Base-by-base conservation (phyloP, 2,797 vertebrate species). In the Gallinago stenura region DNA sequence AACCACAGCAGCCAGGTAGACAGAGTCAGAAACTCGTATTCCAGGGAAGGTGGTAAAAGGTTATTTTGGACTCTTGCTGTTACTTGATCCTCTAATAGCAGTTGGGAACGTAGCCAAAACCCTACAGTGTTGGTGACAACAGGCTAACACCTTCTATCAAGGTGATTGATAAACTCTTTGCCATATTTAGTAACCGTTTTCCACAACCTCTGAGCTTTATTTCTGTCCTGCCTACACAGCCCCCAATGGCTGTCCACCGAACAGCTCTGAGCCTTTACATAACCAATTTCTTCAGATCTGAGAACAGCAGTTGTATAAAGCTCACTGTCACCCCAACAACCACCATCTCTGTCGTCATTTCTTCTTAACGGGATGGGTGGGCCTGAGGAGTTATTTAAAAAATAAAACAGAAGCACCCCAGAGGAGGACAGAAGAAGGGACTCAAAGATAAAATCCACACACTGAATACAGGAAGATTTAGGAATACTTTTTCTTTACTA, bases 131-230 rank as follows among this genome's bases (percentile, higher is more conserved):
- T 24, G 28, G 51, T 56, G 61, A 77, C 37, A 69, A 50, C 48
- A 51, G 53, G 39, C 64, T 79, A 73, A 68, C 58, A 31, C 51
- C 56, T 86, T 69, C 77, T 56, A 65, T 56, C 87, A 68, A 56
- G 80, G 76, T 61, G 64, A 93, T 51, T 77, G 78, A 94, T 92
- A 84, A 95, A 91, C 25, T 66, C 71, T 71, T 81, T 50, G 39
- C 53, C 61, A 53, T 41, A 83, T 91, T 91, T 92, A 73, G 72
- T 77, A 89, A 95, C 83, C 14, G 20, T 87, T 95, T 95, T 71
- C 60, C n/a, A 78, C 45, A 60, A 3, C 22, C 68, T 87, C 43
- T 51, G 46, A 78, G 45, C 24, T 91, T 77, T 77, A 65, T 83
- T 93, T 86, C 62, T 83, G 9, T 43, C n/a, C 75, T 83, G 35